A percentile compares a stretch with the other conserved stretches of the same genome.
phyloP scores from a whole-genome alignment of 2,888 invertebrate genomes.

The Epsilonema sp. region DNA sequence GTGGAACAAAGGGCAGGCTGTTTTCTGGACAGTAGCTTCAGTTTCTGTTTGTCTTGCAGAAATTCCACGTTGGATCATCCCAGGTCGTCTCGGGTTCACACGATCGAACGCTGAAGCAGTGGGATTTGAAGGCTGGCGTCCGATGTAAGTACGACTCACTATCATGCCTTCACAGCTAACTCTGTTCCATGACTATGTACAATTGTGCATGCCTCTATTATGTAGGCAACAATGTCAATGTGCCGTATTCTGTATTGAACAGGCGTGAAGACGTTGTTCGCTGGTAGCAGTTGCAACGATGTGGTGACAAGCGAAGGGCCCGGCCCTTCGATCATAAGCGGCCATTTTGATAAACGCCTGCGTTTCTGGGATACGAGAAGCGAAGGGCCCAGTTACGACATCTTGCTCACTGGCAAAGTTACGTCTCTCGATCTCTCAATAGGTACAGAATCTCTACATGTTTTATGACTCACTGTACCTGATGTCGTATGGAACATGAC shows the following conservation, averaged over 20 bases:
- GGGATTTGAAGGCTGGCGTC: conserved; percentile 71
- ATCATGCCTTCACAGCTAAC: background rate
- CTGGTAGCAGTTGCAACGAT: conserved; percentile 60
- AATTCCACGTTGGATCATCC: conserved; percentile 53
- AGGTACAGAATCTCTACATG: conserved; percentile 39
- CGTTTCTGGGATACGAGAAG: conserved; percentile 78
- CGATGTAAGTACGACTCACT: conserved; percentile 46
- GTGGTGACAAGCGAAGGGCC: conserved; percentile 69
- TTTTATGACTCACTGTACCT: background rate
- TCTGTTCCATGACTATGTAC: background rate
- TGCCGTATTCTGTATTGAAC: too few relatives aligned
- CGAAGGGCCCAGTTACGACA: conserved; percentile 56
- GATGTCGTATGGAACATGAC: background rate
- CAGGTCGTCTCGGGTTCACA: conserved; percentile 93
- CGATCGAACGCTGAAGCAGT: conserved; percentile 90
- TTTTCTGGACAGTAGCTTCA: too few relatives aligned
- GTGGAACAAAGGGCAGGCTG: too few relatives aligned
- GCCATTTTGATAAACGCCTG: conserved; percentile 90
- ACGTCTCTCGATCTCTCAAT: conserved; percentile 79
- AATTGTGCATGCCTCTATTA: too few relatives aligned
- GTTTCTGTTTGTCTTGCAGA: too few relatives aligned
- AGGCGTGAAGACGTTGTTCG: conserved; percentile 18
- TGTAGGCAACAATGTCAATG: too few relatives aligned
- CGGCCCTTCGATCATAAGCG: conserved; percentile 63
- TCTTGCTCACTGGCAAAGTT: conserved; percentile 70